A percentile compares a stretch with the other conserved stretches of the same genome.
phyloP scores from a whole-genome alignment of 2,888 invertebrate genomes.

The Gasteruption jaculator region DNA sequence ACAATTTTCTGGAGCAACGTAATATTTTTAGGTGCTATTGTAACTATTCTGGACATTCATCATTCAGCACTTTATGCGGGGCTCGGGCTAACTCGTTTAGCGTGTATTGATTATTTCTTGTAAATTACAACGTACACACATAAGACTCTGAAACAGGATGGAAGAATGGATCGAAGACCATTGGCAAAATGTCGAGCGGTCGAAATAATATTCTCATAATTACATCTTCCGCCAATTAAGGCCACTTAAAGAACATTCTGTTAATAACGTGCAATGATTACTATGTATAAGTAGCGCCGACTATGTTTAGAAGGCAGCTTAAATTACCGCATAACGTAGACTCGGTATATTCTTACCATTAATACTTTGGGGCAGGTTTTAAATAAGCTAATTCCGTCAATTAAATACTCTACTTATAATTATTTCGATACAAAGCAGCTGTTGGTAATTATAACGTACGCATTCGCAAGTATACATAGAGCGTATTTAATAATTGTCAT shows the following conservation, averaged over 20 bases:
- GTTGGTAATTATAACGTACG: conserved; percentile 7
- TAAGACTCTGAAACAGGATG: no score
- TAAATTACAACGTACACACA: no score
- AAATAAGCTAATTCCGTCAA: conserved; percentile 38
- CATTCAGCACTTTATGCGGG: no score
- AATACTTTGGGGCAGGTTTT: conserved; percentile 26
- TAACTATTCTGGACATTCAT: no score
- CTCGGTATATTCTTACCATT: conserved; percentile 26
- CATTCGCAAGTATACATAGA: no score
- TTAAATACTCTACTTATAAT: conserved; percentile 38
- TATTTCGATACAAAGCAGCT: conserved; percentile 22
- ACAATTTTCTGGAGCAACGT: no score
- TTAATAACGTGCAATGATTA: conserved; percentile 39
- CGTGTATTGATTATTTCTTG: no score
- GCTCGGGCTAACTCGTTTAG: no score
- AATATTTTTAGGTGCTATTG: no score
- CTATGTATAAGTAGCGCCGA: conserved; percentile 23
- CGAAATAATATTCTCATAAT: conserved; percentile 33
- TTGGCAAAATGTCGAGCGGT: conserved; percentile 17
- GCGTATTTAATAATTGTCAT: no score
- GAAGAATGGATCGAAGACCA: no score
- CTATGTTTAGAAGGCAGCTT: conserved; percentile 10
- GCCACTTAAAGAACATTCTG: conserved; percentile 33
- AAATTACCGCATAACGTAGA: conserved; percentile 16
- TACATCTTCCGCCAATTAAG: conserved; percentile 41